These are phyloP conservation scores for Portunus trituberculatus DNA, from an alignment of 1,140 invertebrate species.

Conservation along the genomic window DNA sequence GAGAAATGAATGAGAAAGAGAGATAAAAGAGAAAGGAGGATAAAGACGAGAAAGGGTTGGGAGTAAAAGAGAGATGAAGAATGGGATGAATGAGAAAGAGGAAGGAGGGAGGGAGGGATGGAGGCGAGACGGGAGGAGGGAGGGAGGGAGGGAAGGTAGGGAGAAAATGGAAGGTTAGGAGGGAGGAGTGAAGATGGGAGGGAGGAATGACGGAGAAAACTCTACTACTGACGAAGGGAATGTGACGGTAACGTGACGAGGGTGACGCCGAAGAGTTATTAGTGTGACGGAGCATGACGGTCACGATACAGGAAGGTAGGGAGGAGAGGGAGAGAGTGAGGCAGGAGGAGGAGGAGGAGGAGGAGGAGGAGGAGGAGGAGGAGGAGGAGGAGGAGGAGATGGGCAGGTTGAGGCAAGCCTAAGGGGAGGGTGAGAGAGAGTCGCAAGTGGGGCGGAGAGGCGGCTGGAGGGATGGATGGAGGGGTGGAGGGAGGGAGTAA, in stretches of 20 bases:
- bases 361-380: conserved; percentile 15
- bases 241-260: too few relatives aligned
- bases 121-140: background rate
- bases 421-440: background rate
- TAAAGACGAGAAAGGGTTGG: too few relatives aligned
- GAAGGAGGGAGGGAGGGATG: background rate
- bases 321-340: background rate
- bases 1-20: too few relatives aligned
- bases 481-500: background rate
- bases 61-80: too few relatives aligned
- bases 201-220: background rate
- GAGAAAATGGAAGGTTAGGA: background rate
- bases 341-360: too few relatives aligned
- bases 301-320: too few relatives aligned
- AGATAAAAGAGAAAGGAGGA: too few relatives aligned
- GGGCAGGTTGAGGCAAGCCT: background rate
- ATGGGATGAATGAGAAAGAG: background rate
- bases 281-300: too few relatives aligned
- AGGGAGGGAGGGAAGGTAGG: background rate
- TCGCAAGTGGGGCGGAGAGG: conserved; percentile 16
- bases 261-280: too few relatives aligned
- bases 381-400: background rate
- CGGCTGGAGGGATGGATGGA: background rate
- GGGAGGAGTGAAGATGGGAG: background rate
- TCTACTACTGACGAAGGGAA: too few relatives aligned